phyloP scores from a whole-genome alignment of 2,113 vertebrate species.

The Macquaria ambigua region DNA sequence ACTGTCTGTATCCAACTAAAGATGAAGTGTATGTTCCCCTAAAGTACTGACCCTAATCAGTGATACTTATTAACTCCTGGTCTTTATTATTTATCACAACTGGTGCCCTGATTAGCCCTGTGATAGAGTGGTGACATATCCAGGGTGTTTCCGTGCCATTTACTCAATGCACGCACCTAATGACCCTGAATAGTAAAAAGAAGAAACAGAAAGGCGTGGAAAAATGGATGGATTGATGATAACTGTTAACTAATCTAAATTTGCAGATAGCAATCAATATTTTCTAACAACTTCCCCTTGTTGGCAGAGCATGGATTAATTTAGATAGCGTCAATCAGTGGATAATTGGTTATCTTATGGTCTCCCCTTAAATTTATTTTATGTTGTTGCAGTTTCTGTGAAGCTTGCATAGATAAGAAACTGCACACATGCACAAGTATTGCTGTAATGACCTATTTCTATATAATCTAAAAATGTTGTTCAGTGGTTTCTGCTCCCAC shows the following conservation, averaged over 20 bases:
- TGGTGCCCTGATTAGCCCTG: background rate
- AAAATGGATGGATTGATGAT: background rate
- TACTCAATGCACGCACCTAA: background rate
- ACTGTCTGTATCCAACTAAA: too few species aligned
- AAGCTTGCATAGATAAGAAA: constrained; percentile 11
- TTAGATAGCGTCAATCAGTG: constrained; percentile 15
- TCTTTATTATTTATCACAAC: constrained; percentile 15
- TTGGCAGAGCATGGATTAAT: constrained; percentile 1
- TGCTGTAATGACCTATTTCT: constrained; percentile 27
- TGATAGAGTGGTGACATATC: background rate
- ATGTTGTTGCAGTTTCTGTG: background rate
- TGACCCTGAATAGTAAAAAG: constrained; percentile 2
- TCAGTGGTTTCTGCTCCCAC: constrained; percentile 36
- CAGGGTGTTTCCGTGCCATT: background rate
- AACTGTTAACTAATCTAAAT: background rate
- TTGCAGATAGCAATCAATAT: constrained; percentile 32
- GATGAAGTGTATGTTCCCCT: background rate
- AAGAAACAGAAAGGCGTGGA: too few species aligned
- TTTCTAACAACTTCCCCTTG: constrained; percentile 2
- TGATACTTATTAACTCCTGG: constrained; percentile 14
- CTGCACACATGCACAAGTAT: background rate
- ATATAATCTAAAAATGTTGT: background rate
- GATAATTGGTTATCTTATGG: background rate
- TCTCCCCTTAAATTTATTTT: background rate
- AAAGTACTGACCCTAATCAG: constrained; percentile 8